Percentiles rank a stretch among this genome's conserved stretches.
phyloP scores from a whole-genome alignment of 1,140 invertebrate genomes.

The Drosophila elegans region DNA sequence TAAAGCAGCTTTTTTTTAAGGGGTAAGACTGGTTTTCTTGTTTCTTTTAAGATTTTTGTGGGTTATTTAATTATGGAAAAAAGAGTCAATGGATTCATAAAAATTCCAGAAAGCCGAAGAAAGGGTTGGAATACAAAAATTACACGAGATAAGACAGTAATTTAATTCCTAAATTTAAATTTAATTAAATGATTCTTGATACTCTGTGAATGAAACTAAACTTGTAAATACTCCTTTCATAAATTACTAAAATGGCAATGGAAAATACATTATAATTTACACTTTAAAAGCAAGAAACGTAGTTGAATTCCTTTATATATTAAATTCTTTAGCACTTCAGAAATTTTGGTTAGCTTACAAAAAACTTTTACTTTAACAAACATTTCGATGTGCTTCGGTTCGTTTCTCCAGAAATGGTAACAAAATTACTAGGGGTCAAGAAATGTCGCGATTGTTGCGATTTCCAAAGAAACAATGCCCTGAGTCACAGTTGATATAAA shows the following conservation, averaged over 20 bases:
- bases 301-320: too few species aligned
- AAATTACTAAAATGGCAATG: too few species aligned
- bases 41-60: neutral
- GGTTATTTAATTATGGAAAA: conserved; percentile 27
- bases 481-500: conserved; percentile 7
- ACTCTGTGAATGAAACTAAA: neutral
- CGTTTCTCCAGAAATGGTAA: conserved; percentile 27
- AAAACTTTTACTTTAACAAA: conserved; percentile 7
- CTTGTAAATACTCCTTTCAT: too few species aligned
- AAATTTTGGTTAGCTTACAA: neutral
- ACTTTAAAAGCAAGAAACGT: too few species aligned
- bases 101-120: neutral
- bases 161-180: neutral
- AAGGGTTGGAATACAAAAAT: conserved; percentile 11
- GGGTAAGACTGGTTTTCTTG: conserved; percentile 7
- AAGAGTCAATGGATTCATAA: conserved; percentile 1
- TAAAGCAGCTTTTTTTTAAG: conserved; percentile 25
- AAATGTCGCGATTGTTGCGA: conserved; percentile 50
- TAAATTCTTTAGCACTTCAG: too few species aligned
- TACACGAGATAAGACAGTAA: neutral
- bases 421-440: conserved; percentile 21
- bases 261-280: too few species aligned
- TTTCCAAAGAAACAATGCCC: conserved; percentile 55
- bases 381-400: conserved; percentile 5
- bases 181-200: neutral